Percentiles rank a stretch among this genome's conserved stretches.
phyloP scores from a whole-genome alignment of 2,797 vertebrate genomes.

The Sparus aurata region DNA sequence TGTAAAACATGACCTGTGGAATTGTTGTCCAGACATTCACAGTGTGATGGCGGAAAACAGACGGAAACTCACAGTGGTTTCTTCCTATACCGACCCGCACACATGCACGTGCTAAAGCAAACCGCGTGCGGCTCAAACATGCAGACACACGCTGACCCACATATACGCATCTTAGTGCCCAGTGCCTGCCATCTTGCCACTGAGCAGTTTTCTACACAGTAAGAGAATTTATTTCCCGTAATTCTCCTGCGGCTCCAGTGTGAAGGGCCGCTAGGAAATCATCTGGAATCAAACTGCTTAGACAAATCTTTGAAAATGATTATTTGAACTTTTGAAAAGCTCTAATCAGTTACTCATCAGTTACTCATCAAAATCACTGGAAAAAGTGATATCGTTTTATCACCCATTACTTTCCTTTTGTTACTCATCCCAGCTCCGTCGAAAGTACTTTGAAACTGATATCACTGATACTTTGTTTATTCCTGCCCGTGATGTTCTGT shows the following conservation, averaged over 20 bases:
- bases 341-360: not conserved
- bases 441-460: not conserved
- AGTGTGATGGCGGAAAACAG: constrained; percentile 67
- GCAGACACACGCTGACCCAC: not conserved
- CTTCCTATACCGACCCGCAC: constrained; percentile 38
- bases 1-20: constrained; percentile 71
- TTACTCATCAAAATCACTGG: no score
- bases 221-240: constrained; percentile 19
- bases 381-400: not conserved
- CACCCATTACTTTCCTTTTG: not conserved
- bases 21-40: constrained; percentile 63
- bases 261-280: constrained; percentile 16
- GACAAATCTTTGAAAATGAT: constrained; percentile 5
- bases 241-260: constrained; percentile 12
- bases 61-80: constrained; percentile 57
- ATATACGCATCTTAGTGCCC: not conserved
- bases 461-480: not conserved
- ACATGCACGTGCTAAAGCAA: constrained; percentile 26
- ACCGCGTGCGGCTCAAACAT: constrained; percentile 14
- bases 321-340: no score
- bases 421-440: not conserved
- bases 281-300: constrained; percentile 13
- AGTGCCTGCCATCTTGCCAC: constrained; percentile 16
- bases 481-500: no score
- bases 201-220: constrained; percentile 7